Percentiles rank a stretch among this genome's conserved stretches.
phyloP scores from a whole-genome alignment of 2,888 invertebrate genomes.

The Acrobasis consociella region DNA sequence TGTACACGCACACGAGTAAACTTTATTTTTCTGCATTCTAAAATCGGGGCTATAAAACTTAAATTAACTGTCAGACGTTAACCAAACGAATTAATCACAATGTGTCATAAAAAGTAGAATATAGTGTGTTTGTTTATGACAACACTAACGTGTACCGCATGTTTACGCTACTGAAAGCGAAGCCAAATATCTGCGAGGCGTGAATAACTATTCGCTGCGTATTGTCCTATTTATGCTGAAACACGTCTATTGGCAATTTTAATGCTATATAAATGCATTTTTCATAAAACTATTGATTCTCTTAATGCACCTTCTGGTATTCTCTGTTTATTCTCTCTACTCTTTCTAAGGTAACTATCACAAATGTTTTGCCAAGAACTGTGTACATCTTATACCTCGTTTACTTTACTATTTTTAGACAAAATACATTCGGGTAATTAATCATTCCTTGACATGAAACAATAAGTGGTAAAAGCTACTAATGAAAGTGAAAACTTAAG shows the following conservation, averaged over 20 bases:
- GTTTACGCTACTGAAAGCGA: slow-evolving; percentile 17
- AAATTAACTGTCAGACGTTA: slow-evolving; percentile 2
- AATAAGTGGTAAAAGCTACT: neutral
- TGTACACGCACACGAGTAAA: neutral
- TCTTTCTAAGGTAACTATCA: no score
- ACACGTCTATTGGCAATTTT: neutral
- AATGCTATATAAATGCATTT: neutral
- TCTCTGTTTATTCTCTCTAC: no score
- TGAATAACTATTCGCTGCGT: slow-evolving; percentile 6
- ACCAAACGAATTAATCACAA: slow-evolving; percentile 13
- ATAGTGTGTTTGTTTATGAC: slow-evolving; percentile 18
- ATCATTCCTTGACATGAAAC: neutral
- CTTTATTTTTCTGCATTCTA: neutral
- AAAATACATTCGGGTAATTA: no score
- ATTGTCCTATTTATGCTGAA: slow-evolving; percentile 17
- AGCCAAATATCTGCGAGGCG: slow-evolving; percentile 9
- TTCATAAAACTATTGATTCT: neutral
- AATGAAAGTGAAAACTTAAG: slow-evolving; percentile 10
- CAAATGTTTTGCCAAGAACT: no score
- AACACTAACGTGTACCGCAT: slow-evolving; percentile 9
- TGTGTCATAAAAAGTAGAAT: slow-evolving; percentile 13
- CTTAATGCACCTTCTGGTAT: neutral
- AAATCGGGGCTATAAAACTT: slow-evolving; percentile 1
- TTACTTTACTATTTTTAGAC: no score
- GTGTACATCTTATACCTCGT: no score